Percentiles rank a stretch among this genome's conserved stretches.
phyloP scores from a whole-genome alignment of 1,140 invertebrate genomes.

The Drosophila kikkawai region DNA sequence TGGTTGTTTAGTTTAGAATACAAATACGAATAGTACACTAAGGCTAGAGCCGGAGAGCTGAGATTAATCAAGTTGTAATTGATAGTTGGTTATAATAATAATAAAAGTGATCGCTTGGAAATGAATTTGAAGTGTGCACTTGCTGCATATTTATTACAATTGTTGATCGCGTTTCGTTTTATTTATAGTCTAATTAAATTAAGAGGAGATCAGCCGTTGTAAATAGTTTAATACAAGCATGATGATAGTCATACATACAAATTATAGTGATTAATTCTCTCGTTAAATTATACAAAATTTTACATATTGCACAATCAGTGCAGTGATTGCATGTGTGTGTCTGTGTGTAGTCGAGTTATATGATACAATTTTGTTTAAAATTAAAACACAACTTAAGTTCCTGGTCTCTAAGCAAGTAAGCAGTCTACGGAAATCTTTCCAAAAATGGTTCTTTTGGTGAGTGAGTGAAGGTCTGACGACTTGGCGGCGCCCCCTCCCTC shows the following conservation, averaged over 20 bases:
- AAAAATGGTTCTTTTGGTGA: constrained; percentile 70
- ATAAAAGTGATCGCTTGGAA: constrained; percentile 52
- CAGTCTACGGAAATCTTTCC: constrained; percentile 74
- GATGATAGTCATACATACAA: constrained; percentile 45
- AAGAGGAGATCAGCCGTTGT: constrained; percentile 78
- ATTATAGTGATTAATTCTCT: constrained; percentile 32
- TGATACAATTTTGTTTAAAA: constrained; percentile 23
- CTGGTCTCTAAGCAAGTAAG: constrained; percentile 58
- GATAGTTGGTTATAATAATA: constrained; percentile 4
- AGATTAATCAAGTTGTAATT: constrained; percentile 37
- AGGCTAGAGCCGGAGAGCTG: too few relatives aligned
- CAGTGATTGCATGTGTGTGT: constrained; percentile 54
- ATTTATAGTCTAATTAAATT: constrained; percentile 66
- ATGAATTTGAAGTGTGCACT: constrained; percentile 56
- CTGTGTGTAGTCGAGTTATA: constrained; percentile 8
- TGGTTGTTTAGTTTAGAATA: constrained; percentile 46
- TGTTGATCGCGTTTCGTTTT: constrained; percentile 29
- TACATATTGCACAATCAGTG: constrained; percentile 73
- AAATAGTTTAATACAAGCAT: constrained; percentile 58
- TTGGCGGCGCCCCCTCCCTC: constrained; percentile 9
- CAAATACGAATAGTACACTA: constrained; percentile 42
- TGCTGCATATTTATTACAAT: constrained; percentile 60
- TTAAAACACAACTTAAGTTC: constrained; percentile 52
- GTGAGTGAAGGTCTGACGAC: constrained; percentile 37
- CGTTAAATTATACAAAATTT: constrained; percentile 60